Evolutionary conservation across 2,113 vertebrate species (phyloP).

Genomic region (Oceanites oceanicus): DNA sequence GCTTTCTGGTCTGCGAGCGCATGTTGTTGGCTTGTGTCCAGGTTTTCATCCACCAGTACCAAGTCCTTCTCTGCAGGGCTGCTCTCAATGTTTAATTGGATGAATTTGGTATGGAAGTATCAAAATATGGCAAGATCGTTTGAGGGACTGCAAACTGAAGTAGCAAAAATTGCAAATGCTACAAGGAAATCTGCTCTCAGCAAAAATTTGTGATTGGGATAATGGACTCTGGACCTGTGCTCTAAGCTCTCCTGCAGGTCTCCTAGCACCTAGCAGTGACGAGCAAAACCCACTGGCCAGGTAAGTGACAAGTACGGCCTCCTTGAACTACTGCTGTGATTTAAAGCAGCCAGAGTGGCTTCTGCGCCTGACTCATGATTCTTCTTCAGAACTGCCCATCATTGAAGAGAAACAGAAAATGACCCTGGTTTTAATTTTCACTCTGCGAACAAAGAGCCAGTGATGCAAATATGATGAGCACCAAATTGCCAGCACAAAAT

Average conservation of each 20-base stretch:
- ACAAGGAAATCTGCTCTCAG: neutral
- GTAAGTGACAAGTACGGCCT: neutral
- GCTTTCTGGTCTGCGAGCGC: rapidly evolving
- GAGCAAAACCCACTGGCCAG: neutral
- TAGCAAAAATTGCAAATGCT: neutral
- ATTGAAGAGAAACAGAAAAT: neutral
- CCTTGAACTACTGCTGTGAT: neutral
- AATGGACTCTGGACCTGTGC: neutral
- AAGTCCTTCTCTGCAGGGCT: neutral
- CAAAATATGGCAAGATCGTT: neutral
- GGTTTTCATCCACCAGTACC: neutral
- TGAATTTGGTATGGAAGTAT: neutral
- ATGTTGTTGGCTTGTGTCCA: neutral
- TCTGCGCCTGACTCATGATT: neutral
- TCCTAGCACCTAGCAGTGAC: neutral
- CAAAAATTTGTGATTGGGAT: neutral
- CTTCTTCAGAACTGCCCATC: neutral
- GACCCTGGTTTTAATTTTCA: neutral
- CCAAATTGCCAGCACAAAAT: neutral
- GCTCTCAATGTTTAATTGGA: neutral
- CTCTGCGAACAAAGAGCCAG: neutral
- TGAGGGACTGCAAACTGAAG: neutral
- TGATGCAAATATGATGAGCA: neutral
- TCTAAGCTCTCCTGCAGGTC: neutral
- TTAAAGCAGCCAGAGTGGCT: neutral